Base-by-base conservation (phyloP, 2,888 invertebrate species). In the Limnephilus rhombicus region DNA sequence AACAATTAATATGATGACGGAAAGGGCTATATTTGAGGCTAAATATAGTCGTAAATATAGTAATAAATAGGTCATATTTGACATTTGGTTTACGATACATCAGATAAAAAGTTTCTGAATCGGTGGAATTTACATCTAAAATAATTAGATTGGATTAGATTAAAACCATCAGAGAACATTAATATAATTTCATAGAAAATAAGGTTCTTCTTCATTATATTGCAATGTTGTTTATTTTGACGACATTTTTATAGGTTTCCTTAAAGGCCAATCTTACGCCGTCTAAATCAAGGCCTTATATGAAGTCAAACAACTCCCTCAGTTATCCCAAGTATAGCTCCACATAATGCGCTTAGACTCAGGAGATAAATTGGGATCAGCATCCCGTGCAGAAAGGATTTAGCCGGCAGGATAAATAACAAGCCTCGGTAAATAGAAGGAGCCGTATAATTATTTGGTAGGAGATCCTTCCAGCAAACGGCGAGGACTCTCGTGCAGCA, bases 341-440 rank as follows among this genome's bases (percentile, higher is more conserved):
- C 68, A 18, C 68, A 41, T 90, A 90, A 90, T 90, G 90, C 90
- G 90, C 90, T 90, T 90, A 90, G 85, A 80, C 80, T 68, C 68
- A 13, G 90, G 85, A 90, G 90, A 90, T 90, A 90, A 90, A 90
- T 90, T 85, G 85, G 90, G 85, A 90, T 90, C 85, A 90, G 85
- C 53, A 34, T 88, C 90, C 90, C 90, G 83, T 90, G 90, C 90
- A 90, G 85, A 82, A 53, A 85, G 90, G 90, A 90, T 85, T 90
- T 90, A 90, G 88, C 68, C 31, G 31, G 88, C 53, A 18, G 88
- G 88, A 88, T 88, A 88, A 88, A 88, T 88, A 88, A 68, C 68
- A 68, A 88, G 68, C 53, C 88, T 34, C 31, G 49, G 88, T 53
- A 88, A 88, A 88, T 88, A 88, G 68, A 53, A 86, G 34, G 68